Percentiles rank a stretch among this genome's conserved stretches.
phyloP scores from a whole-genome alignment of 2,113 vertebrate species.

The Myiopsitta monachus region DNA sequence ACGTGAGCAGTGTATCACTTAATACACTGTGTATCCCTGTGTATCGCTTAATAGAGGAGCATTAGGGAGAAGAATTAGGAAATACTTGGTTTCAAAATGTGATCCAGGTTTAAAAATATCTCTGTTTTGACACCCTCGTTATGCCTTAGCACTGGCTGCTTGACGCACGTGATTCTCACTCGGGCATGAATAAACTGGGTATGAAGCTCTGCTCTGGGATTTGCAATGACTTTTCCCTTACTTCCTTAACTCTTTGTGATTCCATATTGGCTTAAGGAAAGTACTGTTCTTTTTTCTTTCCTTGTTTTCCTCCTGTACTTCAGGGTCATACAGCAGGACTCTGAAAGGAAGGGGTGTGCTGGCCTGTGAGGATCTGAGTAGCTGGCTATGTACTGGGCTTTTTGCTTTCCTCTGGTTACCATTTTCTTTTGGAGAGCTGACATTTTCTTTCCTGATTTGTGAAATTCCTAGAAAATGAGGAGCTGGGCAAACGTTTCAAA shows the following conservation, averaged over 20 bases:
- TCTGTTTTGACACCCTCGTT: not conserved
- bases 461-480: slow-evolving; percentile 55
- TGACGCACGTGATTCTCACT: not conserved
- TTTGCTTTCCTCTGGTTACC: not conserved
- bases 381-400: not conserved
- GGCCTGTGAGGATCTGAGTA: not conserved
- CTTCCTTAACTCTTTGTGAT: not conserved
- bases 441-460: not conserved
- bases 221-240: not conserved
- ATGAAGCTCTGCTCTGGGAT: not conserved
- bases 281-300: not conserved
- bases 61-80: not conserved
- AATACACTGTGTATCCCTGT: not conserved
- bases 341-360: not conserved
- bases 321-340: not conserved
- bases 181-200: not conserved
- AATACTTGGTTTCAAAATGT: not conserved
- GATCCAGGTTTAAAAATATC: not conserved
- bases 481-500: not conserved
- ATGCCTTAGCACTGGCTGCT: not conserved
- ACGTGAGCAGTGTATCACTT: not conserved
- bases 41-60: not conserved
- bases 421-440: slow-evolving; percentile 6
- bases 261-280: not conserved
- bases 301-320: not conserved